Conservation (phyloP, 2,113 vertebrate species). For the Rhodinocichla rosea region DNA sequence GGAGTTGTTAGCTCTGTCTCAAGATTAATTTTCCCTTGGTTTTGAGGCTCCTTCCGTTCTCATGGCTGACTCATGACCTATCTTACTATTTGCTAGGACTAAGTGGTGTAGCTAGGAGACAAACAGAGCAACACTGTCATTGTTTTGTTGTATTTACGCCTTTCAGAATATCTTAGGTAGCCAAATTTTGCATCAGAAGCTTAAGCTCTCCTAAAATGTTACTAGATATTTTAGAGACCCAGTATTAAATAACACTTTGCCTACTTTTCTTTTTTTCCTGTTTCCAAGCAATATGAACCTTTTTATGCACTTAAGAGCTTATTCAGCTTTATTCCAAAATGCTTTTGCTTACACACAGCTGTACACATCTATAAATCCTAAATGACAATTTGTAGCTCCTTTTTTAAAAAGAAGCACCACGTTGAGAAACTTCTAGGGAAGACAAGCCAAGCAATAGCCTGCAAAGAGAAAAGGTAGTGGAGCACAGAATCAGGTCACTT, state of each 20-base stretch:
- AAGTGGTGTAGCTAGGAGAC: conserved; percentile 36
- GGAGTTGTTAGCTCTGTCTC: not conserved
- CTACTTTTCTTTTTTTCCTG: not conserved
- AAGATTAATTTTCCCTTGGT: not conserved
- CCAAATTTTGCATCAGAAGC: conserved; percentile 5
- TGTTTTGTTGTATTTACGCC: conserved; percentile 22
- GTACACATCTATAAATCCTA: not conserved
- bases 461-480: not conserved
- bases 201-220: not conserved
- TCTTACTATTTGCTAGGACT: not conserved
- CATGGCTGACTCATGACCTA: not conserved
- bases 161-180: not conserved
- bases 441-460: not conserved
- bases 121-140: conserved; percentile 4
- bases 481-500: not conserved
- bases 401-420: not conserved
- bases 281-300: not conserved
- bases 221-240: not conserved
- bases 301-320: not conserved
- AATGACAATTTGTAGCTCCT: not conserved
- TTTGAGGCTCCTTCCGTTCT: conserved; percentile 24
- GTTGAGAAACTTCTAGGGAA: not conserved
- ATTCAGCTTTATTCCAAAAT: not conserved
- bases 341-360: not conserved
- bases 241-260: not conserved